Percentiles rank a stretch among this genome's conserved stretches.
These are phyloP conservation scores for Hyperopisus bebe DNA, from an alignment of 2,113 vertebrate species.

Conservation along the genomic window DNA sequence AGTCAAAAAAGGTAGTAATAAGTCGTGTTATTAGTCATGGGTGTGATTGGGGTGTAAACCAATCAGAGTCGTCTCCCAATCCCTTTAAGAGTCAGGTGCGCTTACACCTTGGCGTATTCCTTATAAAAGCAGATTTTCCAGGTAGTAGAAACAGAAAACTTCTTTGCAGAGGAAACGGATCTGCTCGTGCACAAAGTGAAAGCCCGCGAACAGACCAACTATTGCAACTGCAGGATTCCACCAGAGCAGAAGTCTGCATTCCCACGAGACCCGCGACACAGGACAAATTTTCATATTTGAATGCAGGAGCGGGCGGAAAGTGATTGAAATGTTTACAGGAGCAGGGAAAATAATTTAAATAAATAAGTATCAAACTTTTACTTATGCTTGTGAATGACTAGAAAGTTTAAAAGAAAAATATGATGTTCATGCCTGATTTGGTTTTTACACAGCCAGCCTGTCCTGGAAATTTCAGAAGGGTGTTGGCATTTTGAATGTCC, in stretches of 20 bases:
- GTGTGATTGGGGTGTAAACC: not conserved
- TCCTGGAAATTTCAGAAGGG: not conserved
- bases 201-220: not conserved
- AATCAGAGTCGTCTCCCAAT: not conserved
- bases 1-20: not conserved
- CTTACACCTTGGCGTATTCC: not conserved
- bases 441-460: no score
- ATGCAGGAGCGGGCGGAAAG: not conserved
- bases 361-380: not conserved
- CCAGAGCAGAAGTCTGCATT: not conserved
- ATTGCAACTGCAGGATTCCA: not conserved
- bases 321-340: not conserved
- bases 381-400: not conserved
- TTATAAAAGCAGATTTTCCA: not conserved
- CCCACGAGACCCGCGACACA: not conserved
- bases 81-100: not conserved
- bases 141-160: not conserved
- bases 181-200: not conserved
- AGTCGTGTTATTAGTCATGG: not conserved
- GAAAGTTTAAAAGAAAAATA: not conserved
- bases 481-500: not conserved
- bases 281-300: not conserved
- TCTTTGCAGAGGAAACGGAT: not conserved
- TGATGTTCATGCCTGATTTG: not conserved
- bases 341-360: not conserved